Evolutionary conservation across 1,140 invertebrate species (phyloP).

Genomic region (Hycleus cichorii): DNA sequence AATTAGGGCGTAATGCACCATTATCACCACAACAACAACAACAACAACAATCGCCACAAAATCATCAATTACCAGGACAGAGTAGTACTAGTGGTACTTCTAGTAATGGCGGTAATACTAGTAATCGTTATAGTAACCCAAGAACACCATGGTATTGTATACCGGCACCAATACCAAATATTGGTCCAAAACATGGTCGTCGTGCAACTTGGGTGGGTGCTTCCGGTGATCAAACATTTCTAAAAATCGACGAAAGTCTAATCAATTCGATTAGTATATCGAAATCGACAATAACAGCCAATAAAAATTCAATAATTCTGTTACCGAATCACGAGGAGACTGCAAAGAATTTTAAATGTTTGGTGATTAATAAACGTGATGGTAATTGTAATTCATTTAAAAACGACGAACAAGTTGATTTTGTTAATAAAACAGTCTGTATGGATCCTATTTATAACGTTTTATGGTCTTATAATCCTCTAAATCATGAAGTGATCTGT

Average conservation of each 20-base stretch:
- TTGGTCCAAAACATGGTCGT: slow-evolving; percentile 68
- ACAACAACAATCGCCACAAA: slow-evolving; percentile 48
- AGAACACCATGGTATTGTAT: slow-evolving; percentile 68
- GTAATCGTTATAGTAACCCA: slow-evolving; percentile 32
- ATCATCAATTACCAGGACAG: slow-evolving; percentile 77
- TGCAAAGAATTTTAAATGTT: slow-evolving; percentile 63
- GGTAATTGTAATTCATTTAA: slow-evolving; percentile 76
- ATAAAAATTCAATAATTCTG: slow-evolving; percentile 75
- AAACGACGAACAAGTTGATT: slow-evolving; percentile 69
- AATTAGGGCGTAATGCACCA: slow-evolving; percentile 41
- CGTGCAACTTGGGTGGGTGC: slow-evolving; percentile 90
- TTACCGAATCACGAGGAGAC: slow-evolving; percentile 61
- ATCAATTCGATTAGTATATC: slow-evolving; percentile 83
- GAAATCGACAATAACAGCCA: slow-evolving; percentile 81
- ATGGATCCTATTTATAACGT: slow-evolving; percentile 85
- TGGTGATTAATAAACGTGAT: slow-evolving; percentile 78
- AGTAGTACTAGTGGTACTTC: slow-evolving; percentile 36
- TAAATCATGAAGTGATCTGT: slow-evolving; percentile 63
- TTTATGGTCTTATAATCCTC: slow-evolving; percentile 73
- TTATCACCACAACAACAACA: slow-evolving; percentile 27
- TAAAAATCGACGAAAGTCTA: slow-evolving; percentile 87
- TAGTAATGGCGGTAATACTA: slow-evolving; percentile 32
- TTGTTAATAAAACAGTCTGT: slow-evolving; percentile 65
- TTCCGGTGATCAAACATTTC: slow-evolving; percentile 89
- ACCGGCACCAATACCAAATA: slow-evolving; percentile 71